These are phyloP conservation scores for Pelecanus crispus DNA, from an alignment of 2,113 vertebrate species.

Conservation along the genomic window DNA sequence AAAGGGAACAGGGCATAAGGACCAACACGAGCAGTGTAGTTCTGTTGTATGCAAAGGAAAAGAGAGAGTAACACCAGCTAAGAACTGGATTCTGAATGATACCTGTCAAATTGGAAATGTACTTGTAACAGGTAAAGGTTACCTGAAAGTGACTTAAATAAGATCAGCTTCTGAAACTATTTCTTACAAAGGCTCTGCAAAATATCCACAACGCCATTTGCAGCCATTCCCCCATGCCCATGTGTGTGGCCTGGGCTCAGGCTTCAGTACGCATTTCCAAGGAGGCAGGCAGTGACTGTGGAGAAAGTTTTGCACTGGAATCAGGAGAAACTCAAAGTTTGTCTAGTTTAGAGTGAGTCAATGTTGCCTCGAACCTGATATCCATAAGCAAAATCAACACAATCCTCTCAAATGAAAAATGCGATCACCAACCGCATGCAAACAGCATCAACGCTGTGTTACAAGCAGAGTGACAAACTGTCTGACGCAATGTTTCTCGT, in stretches of 20 bases:
- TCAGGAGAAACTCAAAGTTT: background rate
- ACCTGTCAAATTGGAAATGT: background rate
- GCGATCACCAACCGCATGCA: background rate
- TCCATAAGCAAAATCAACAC: background rate
- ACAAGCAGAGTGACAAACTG: background rate
- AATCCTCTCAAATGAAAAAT: background rate
- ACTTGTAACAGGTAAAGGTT: background rate
- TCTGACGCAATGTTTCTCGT: background rate
- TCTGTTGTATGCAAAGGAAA: background rate
- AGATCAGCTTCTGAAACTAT: background rate
- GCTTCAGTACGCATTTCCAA: rapidly evolving
- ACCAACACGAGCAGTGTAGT: rapidly evolving
- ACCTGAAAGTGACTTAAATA: background rate
- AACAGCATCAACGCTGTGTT: background rate
- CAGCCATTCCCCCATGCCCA: background rate
- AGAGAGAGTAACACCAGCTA: background rate
- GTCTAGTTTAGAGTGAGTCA: background rate
- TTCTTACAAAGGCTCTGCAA: background rate
- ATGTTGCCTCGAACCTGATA: background rate
- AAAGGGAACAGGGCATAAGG: background rate
- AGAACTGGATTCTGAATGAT: background rate
- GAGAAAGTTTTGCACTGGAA: background rate
- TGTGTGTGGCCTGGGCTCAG: background rate
- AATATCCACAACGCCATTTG: background rate
- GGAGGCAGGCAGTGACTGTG: background rate